Conservation (phyloP, 1,140 invertebrate genomes). For the Solen grandis region DNA sequence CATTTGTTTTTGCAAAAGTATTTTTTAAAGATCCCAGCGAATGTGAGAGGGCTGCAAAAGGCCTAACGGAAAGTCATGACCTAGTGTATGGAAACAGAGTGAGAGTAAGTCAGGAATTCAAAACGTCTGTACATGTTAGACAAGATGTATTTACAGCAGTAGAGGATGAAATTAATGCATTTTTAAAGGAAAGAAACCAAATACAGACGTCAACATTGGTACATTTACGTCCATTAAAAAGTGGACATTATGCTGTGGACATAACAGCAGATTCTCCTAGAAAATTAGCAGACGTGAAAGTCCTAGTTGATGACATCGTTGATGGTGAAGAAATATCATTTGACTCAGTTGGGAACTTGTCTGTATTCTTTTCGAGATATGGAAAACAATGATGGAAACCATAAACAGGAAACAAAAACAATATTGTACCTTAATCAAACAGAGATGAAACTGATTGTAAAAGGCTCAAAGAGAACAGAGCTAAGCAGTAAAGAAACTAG, state of each 20-base stretch:
- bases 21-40: slow-evolving; percentile 62
- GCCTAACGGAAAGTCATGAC: background rate
- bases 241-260: slow-evolving; percentile 54
- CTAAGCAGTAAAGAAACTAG: slow-evolving; percentile 41
- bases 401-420: slow-evolving; percentile 55
- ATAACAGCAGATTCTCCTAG: slow-evolving; percentile 54
- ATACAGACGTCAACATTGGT: slow-evolving; percentile 11
- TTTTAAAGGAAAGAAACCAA: slow-evolving; percentile 22
- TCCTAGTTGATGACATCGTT: slow-evolving; percentile 55
- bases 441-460: slow-evolving; percentile 60
- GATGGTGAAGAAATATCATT: slow-evolving; percentile 63
- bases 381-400: slow-evolving; percentile 56
- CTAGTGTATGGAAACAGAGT: slow-evolving; percentile 27
- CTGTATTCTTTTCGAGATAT: slow-evolving; percentile 56
- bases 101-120: slow-evolving; percentile 30
- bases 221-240: slow-evolving; percentile 32
- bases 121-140: slow-evolving; percentile 56
- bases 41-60: slow-evolving; percentile 50
- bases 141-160: slow-evolving; percentile 52
- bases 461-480: slow-evolving; percentile 54
- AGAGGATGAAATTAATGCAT: slow-evolving; percentile 44
- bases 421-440: slow-evolving; percentile 63
- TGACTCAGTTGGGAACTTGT: slow-evolving; percentile 29
- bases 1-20: slow-evolving; percentile 54
- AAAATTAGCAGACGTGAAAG: slow-evolving; percentile 53